These are phyloP conservation scores for Spodoptera picta DNA, from an alignment of 2,888 invertebrate species.

Conservation along the genomic window DNA sequence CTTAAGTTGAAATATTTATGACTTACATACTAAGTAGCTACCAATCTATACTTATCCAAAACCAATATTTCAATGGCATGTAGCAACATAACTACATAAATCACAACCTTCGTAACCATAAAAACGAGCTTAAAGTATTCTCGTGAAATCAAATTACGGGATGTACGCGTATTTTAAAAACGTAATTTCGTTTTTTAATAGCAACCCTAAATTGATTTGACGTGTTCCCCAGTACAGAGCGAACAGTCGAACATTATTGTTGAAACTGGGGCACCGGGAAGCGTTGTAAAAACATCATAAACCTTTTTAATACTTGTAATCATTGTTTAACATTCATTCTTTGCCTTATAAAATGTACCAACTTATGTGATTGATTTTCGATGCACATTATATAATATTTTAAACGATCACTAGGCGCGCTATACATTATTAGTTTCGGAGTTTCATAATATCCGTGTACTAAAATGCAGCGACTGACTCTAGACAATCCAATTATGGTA, in stretches of 20 bases:
- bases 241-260: conserved; percentile 21
- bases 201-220: conserved; percentile 47
- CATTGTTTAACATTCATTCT: conserved; percentile 37
- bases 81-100: conserved; percentile 12
- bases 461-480: too few species aligned
- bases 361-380: conserved; percentile 32
- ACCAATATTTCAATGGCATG: background rate
- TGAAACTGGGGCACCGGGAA: conserved; percentile 49
- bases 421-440: conserved; percentile 20
- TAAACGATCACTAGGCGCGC: conserved; percentile 23
- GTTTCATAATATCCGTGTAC: conserved; percentile 18
- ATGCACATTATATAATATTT: conserved; percentile 19
- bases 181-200: conserved; percentile 31
- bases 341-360: conserved; percentile 12
- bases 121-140: conserved; percentile 21
- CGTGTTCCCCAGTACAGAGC: conserved; percentile 23
- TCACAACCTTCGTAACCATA: conserved; percentile 17
- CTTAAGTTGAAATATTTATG: too few species aligned
- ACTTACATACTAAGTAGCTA: too few species aligned
- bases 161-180: conserved; percentile 17
- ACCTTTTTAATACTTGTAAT: conserved; percentile 31
- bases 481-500: too few species aligned
- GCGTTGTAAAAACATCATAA: conserved; percentile 47
- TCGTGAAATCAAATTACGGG: conserved; percentile 33
- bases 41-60: background rate